Evolutionary conservation across 2,113 vertebrate species (phyloP), one percentile per base, ranked within the genome.

Genomic region (Upupa epops): DNA sequence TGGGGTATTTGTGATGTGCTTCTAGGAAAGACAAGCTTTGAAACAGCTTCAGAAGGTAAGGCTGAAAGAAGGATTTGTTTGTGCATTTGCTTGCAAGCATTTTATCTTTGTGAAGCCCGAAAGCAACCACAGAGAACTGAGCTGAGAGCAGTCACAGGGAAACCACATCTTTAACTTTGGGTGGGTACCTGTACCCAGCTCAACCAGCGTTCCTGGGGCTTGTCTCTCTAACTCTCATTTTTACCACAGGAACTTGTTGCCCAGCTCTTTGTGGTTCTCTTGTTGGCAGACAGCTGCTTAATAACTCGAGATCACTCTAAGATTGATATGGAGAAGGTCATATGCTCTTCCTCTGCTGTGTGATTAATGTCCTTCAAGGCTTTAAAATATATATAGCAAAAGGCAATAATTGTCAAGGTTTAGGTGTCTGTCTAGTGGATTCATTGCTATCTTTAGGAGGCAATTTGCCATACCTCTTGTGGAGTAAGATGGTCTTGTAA

Each of bases 321-420:
- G 95, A 95, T 25, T 89, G 92, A 96, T 95, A 86, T 59, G 92
- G 87, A 91, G 90, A 92, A 96, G 90, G 93, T 95, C 92, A 92
- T 88, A 93, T 42, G 80, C 89, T 96, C 95, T 90, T 93, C 80
- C 93, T 95, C 56, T 65, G 89, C 91, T 93, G 65, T 65, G 85
- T 92, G 95, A 97, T 93, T 84, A 96, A 97, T 90, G 76, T 48
- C 79, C 80, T 95, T 92, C 36, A 90, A 96, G 86, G 76, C 69
- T 94, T 90, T 91, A 91, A 93, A 95, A 93, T 96, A 73, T 48
- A 89, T 48, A 87, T 48, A 85, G 49, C 42, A 51, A 72, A 95
- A 92, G 86, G 64, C 86, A 80, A 80, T 97, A 96, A 97, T 96
- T 97, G 94, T 93, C 95, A 94, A 96, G 90, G 92, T 92, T 96